Evolutionary conservation across 2,797 vertebrate species (phyloP).

Genomic region (Silurus aristotelis): DNA sequence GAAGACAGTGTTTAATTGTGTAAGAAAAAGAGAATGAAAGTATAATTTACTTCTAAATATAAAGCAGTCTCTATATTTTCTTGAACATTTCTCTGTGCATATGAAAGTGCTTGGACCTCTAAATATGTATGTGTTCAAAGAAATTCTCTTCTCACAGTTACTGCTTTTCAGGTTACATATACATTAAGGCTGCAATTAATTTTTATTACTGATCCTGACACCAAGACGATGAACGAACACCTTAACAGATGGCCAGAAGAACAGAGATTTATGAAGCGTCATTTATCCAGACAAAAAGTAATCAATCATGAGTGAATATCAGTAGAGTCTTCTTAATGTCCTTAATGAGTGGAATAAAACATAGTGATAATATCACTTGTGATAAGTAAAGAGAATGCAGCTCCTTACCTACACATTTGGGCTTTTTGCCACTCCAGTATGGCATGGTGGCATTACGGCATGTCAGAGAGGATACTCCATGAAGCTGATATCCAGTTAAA

Average conservation of each 20-base stretch:
- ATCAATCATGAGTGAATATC: conserved; percentile 27
- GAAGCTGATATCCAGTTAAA: conserved; percentile 85
- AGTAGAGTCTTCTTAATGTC: background rate
- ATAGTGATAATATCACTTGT: background rate
- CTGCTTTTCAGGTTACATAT: background rate
- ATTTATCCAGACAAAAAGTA: conserved; percentile 33
- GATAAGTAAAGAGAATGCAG: background rate
- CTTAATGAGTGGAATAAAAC: too few relatives aligned
- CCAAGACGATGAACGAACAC: conserved; percentile 37
- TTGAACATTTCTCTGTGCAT: background rate
- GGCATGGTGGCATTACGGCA: conserved; percentile 93
- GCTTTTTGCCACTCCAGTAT: conserved; percentile 89
- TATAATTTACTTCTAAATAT: too few relatives aligned
- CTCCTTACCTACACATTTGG: conserved; percentile 85
- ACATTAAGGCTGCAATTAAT: conserved; percentile 19
- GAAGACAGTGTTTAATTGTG: conserved; percentile 1
- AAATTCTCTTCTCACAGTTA: background rate
- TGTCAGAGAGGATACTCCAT: conserved; percentile 78
- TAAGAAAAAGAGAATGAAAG: background rate
- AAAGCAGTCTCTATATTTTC: background rate
- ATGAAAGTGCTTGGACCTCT: background rate
- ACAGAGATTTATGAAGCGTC: conserved; percentile 45
- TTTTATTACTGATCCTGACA: conserved; percentile 37
- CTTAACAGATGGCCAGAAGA: conserved; percentile 39
- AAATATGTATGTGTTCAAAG: background rate